Evolutionary conservation across 1,140 invertebrate species (phyloP), one percentile per base, ranked within the genome.

Genomic region (Drosophila leontia): DNA sequence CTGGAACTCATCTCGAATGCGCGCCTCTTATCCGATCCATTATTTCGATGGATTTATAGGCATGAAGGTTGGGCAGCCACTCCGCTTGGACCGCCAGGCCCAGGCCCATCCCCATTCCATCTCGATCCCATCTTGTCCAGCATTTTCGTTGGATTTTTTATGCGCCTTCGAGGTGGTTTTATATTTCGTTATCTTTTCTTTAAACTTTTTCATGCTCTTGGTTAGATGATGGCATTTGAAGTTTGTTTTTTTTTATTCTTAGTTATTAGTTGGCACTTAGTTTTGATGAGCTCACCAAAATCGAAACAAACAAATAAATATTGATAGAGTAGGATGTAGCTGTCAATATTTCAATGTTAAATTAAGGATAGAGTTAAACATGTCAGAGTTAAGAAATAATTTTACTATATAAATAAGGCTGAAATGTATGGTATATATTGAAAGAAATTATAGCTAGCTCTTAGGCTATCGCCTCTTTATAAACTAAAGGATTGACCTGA

Each of bases 21-120:
- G 51, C 70, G 84, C 74, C 62, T 75, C 85, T 87, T 88, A 87
- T 87, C 84, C 74, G 85, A 88, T 90, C 85, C 74, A 88, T 88
- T 84, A 87, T 77, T 82, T 79, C 60, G 83, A 82, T 87, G 84
- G 70, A 86, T 86, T 86, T 86, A 86, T 86, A 76, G 83, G 63
- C 76, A 72, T 86, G 63, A 69, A 79, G 75, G 80, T 70, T 65
- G 83, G 59, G 57, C 67, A 69, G 51, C 35, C 68, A 48, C 58
- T 76, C 41, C 45, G 44, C 44, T 58, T 42, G 37, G 11, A 19
- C n/a, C 15, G 48, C 37, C 53, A 12, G 41, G 44, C 34, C 44
- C 58, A 23, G 32, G 45, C 35, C 44, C 55, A 15, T 35, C 26
- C 42, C 44, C 34, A 68, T 17, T 29, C 35, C 61, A 64, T 11